These are phyloP conservation scores for Mareca strepera DNA, from an alignment of 2,797 vertebrate species.

Conservation along the genomic window DNA sequence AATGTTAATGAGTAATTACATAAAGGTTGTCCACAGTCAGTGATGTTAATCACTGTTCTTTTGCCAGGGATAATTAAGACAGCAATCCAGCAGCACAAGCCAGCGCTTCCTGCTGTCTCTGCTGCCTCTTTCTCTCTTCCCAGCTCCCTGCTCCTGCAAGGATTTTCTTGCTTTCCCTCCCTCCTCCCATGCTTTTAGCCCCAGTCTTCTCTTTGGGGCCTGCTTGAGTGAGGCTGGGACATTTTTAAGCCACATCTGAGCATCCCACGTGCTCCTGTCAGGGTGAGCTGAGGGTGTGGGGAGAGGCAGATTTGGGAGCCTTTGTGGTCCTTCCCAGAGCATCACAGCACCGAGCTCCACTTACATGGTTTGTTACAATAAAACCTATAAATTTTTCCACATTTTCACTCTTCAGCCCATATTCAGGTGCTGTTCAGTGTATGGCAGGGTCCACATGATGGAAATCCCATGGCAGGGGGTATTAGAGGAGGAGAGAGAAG, in stretches of 20 bases:
- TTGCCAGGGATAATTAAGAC: constrained; percentile 63
- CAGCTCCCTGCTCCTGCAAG: not conserved
- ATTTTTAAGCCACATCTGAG: not conserved
- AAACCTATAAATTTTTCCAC: not conserved
- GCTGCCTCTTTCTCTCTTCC: not conserved
- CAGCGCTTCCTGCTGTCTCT: not conserved
- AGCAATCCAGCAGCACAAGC: constrained; percentile 41
- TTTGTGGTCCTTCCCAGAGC: not conserved
- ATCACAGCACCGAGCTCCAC: fast-evolving
- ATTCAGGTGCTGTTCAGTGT: not conserved
- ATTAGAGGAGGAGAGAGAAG: not conserved
- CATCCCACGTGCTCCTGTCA: not conserved
- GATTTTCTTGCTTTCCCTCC: not conserved
- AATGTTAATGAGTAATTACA: constrained; percentile 74
- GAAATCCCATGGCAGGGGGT: not conserved
- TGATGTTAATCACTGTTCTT: constrained; percentile 68
- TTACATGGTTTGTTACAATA: not conserved
- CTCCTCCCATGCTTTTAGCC: not conserved
- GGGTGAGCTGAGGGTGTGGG: not conserved
- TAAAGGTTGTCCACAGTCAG: constrained; percentile 63
- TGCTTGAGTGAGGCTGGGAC: fast-evolving
- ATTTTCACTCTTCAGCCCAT: not conserved
- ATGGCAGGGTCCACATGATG: not conserved
- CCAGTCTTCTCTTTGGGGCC: not conserved
- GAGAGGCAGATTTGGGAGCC: not conserved